Base-by-base conservation (phyloP, 53 echinoderm and acorn worm genomes). In the Echinometra lucunter region DNA sequence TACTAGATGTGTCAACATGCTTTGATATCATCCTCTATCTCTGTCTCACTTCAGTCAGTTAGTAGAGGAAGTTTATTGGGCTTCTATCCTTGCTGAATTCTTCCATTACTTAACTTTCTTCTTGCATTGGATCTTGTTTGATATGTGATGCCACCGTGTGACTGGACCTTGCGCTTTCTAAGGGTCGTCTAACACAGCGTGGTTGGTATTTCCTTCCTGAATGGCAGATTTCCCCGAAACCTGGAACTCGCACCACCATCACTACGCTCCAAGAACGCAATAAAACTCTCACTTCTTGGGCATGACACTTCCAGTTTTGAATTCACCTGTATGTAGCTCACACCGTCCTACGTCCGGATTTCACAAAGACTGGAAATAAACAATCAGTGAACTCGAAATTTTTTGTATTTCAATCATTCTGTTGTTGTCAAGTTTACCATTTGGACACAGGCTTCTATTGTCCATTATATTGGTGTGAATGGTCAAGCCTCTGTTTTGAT, bases 191-290 rank as follows among this genome's bases (percentile, higher is more conserved):
- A 40, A 35, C 7, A 78, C 16, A 78, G 78, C 38, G 72, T 72
- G 32, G 32, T 72, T 72, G 72, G 6, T 88, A 12, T 56, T 88
- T 88, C 88, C 88, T 88, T 88, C 88, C 88, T 88, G 56, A 30
- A 27, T 56, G 49, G 55, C 25, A 17, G 49, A 49, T 88, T 88
- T 88, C 88, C 32, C 21, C 0, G 88, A 88, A 88, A 9, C 28
- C 88, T 56, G 17, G 55, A n/a, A 88, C 49, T 88, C 32, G 56
- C 34, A 78, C 37, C 40, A 78, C 78, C 40, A 34, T 37, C 37
- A 78, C n/a, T 78, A 53, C 78, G 7, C 74, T 37, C 37, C 34
- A 13, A 78, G 37, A 78, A 78, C 78, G 32, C 2, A 38, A 32
- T 38, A 40, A 35, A 78, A 75, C 42, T 23, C 35, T 38, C 38